Conservation (phyloP, 2,888 invertebrate species). For the Pterobdella sp. region DNA sequence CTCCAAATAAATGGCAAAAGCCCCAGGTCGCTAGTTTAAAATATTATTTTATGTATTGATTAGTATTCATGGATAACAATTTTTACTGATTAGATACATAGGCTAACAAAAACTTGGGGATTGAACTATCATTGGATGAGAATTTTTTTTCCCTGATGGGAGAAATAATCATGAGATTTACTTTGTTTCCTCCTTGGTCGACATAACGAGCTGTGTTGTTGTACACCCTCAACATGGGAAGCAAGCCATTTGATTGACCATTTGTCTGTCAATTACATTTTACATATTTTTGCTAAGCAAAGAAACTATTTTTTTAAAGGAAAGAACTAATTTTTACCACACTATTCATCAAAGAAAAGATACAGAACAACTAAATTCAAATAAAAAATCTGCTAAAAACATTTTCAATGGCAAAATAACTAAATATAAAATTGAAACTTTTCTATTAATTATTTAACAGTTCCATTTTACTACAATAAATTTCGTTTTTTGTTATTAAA, state of each 20-base stretch:
- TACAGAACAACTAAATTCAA: too few relatives aligned
- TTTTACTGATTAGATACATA: background rate
- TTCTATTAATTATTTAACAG: background rate
- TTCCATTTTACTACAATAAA: background rate
- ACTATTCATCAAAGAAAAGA: too few relatives aligned
- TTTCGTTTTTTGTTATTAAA: background rate
- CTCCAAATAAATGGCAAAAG: constrained; percentile 92
- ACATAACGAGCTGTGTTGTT: constrained; percentile 91
- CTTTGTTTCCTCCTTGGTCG: constrained; percentile 89
- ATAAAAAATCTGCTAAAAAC: too few relatives aligned
- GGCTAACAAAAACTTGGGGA: too few relatives aligned
- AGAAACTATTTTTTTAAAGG: too few relatives aligned
- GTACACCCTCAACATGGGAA: constrained; percentile 85
- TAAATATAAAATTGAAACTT: background rate
- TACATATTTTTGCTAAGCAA: background rate
- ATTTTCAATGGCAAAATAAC: too few relatives aligned
- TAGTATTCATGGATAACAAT: background rate
- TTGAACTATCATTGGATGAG: too few relatives aligned
- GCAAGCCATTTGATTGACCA: constrained; percentile 85
- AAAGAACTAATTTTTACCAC: too few relatives aligned
- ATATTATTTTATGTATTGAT: background rate
- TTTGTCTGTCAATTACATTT: constrained; percentile 60
- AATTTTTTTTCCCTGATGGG: background rate
- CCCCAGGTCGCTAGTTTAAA: constrained; percentile 70
- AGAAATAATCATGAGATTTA: constrained; percentile 13